Conservation (phyloP, 35 echinoderm and acorn worm species). For the Ophioderma brevispina region DNA sequence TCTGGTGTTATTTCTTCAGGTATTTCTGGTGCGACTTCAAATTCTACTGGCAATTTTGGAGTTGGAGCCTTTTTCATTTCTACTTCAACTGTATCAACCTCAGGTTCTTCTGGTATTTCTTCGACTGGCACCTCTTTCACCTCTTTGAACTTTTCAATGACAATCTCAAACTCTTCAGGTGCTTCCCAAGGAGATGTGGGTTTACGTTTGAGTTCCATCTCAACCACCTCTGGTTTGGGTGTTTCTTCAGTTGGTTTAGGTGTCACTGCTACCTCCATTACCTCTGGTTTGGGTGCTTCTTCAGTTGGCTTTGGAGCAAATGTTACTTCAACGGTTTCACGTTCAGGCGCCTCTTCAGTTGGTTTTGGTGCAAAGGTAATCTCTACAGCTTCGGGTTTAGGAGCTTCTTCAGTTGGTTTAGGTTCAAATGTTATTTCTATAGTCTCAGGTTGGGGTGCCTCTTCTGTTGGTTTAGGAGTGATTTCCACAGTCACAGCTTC, state of each 20-base stretch:
- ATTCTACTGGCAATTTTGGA: neutral
- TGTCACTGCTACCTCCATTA: neutral
- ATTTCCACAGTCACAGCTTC: neutral
- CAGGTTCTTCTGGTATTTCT: neutral
- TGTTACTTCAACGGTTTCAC: neutral
- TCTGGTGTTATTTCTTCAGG: conserved; percentile 21
- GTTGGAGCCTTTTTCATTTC: neutral
- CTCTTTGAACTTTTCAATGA: neutral
- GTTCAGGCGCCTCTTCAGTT: too few species aligned
- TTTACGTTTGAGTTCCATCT: neutral
- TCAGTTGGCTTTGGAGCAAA: neutral
- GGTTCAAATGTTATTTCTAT: too few species aligned
- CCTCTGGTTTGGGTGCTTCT: neutral
- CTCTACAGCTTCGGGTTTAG: too few species aligned
- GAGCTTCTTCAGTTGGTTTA: neutral
- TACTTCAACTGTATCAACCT: neutral
- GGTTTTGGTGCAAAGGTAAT: too few species aligned
- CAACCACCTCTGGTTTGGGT: neutral
- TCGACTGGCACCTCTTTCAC: neutral
- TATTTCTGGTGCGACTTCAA: neutral
- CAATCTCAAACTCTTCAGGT: neutral
- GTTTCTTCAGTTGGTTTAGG: neutral
- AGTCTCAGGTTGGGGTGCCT: neutral
- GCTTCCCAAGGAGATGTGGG: neutral
- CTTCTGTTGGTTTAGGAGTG: neutral